phyloP scores from a whole-genome alignment of 2,797 vertebrate species.

The Sebastes trivittatus region DNA sequence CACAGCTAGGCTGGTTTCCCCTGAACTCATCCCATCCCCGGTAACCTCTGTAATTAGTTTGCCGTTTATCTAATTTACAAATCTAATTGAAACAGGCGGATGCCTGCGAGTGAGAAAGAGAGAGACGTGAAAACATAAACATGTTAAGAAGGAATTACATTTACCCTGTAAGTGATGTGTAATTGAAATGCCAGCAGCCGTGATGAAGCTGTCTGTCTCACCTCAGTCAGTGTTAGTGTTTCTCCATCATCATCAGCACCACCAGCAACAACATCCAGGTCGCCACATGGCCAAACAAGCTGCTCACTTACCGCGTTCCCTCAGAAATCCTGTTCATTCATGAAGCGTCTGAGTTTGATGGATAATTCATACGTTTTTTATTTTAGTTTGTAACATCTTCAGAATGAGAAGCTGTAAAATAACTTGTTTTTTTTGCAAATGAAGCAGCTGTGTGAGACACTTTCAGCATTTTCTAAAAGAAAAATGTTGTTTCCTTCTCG shows the following conservation, averaged over 20 bases:
- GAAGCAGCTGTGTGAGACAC: neutral
- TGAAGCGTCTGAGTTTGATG: neutral
- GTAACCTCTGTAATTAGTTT: slow-evolving; percentile 70
- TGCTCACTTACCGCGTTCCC: neutral
- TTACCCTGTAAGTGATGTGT: slow-evolving; percentile 62
- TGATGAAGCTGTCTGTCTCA: slow-evolving; percentile 61
- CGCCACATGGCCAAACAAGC: neutral
- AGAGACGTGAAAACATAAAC: slow-evolving; percentile 22
- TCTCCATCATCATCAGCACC: slow-evolving; percentile 8
- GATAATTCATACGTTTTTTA: neutral
- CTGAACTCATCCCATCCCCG: slow-evolving; percentile 37
- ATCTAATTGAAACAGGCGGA: slow-evolving; percentile 66
- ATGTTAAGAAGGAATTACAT: slow-evolving; percentile 61
- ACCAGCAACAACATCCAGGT: neutral
- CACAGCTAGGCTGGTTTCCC: slow-evolving; percentile 12
- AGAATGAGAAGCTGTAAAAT: neutral
- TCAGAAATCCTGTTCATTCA: neutral
- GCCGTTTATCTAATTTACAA: slow-evolving; percentile 71
- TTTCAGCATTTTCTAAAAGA: neutral
- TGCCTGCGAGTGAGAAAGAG: slow-evolving; percentile 18
- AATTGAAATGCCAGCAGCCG: slow-evolving; percentile 69
- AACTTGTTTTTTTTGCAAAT: neutral
- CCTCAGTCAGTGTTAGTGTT: slow-evolving; percentile 29
- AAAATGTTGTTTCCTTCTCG: neutral
- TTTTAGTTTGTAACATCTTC: neutral